A percentile compares a stretch with the other conserved stretches of the same genome.
These are phyloP conservation scores for Dendrolimus houi DNA, from an alignment of 2,888 invertebrate genomes.

Conservation along the genomic window DNA sequence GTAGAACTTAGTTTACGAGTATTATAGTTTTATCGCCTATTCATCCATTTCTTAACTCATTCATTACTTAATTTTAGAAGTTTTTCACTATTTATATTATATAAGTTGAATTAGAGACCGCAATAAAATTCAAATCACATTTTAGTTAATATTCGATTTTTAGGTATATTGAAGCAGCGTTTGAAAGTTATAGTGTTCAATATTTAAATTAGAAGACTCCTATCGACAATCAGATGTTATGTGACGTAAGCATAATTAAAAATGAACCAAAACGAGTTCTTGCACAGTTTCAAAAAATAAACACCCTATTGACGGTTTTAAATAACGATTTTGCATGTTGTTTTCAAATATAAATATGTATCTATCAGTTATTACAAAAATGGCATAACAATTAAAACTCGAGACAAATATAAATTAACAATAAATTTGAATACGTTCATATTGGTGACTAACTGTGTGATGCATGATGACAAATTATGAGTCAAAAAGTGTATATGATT, in stretches of 20 bases:
- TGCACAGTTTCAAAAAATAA: constrained; percentile 6
- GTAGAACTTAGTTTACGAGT: too few species aligned
- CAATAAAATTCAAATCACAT: too few species aligned
- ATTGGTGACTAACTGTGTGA: constrained; percentile 26
- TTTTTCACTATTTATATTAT: too few species aligned
- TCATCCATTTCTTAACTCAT: too few species aligned
- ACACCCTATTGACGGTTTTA: not conserved
- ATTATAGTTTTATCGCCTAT: too few species aligned
- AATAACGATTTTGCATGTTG: not conserved
- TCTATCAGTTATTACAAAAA: too few species aligned
- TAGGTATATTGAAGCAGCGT: constrained; percentile 48
- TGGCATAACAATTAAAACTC: too few species aligned
- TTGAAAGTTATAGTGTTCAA: constrained; percentile 43
- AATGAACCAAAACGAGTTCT: constrained; percentile 1
- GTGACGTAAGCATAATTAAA: constrained; percentile 11
- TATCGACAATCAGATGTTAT: not conserved
- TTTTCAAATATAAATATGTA: too few species aligned
- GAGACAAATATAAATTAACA: too few species aligned
- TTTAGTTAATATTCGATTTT: constrained; percentile 19
- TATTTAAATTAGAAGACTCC: constrained; percentile 21
- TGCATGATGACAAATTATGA: constrained; percentile 13
- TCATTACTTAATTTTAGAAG: too few species aligned
- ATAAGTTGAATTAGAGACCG: constrained; percentile 2
- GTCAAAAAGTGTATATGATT: not conserved
- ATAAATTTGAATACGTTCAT: too few species aligned